These are phyloP conservation scores for Pygocentrus nattereri DNA, from an alignment of 2,797 vertebrate genomes.

Conservation along the genomic window DNA sequence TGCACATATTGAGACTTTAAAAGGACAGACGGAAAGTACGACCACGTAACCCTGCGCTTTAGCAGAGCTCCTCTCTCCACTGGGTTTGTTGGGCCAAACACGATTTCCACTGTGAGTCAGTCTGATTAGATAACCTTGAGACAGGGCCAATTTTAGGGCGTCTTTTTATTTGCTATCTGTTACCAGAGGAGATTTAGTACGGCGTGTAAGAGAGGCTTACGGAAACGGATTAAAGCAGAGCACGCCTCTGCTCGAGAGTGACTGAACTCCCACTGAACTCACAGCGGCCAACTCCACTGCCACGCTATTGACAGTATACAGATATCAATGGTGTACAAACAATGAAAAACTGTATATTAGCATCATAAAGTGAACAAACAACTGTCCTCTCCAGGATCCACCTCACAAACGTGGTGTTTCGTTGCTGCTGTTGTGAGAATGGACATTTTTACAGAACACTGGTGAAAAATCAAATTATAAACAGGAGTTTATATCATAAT, in stretches of 20 bases:
- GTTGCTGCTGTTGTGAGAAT: too few relatives aligned
- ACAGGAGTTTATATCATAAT: too few relatives aligned
- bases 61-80: conserved; percentile 30
- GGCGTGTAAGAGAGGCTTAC: not conserved
- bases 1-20: not conserved
- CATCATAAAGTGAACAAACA: too few relatives aligned
- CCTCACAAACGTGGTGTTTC: too few relatives aligned
- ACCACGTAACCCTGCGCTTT: conserved; percentile 11
- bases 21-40: not conserved
- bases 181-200: conserved; percentile 27
- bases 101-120: conserved; percentile 12
- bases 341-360: too few relatives aligned
- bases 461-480: too few relatives aligned
- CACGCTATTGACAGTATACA: not conserved
- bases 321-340: too few relatives aligned
- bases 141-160: conserved; percentile 30
- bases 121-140: conserved; percentile 33
- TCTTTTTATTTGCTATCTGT: conserved; percentile 42
- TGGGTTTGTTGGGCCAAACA: conserved; percentile 21
- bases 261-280: conserved; percentile 26
- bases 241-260: not conserved
- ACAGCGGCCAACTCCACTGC: not conserved
- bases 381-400: too few relatives aligned
- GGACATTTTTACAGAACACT: too few relatives aligned
- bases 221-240: conserved; percentile 6